A percentile compares a stretch with the other conserved stretches of the same genome.
Evolutionary conservation across 2,797 vertebrate species (phyloP).

Genomic region (Triplophysa bombifrons): DNA sequence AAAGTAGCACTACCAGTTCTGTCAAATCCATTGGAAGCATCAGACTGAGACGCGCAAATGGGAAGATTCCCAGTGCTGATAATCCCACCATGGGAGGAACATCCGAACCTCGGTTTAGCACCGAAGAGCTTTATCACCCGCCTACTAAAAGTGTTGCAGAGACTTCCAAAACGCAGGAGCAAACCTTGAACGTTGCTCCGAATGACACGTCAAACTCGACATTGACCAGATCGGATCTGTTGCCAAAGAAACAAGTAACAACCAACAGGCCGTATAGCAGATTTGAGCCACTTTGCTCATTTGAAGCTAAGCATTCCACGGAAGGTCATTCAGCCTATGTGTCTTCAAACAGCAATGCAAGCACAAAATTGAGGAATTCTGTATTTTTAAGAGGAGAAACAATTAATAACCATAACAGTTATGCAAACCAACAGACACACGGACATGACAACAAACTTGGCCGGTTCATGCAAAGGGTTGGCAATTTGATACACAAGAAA

Average conservation of each 20-base stretch:
- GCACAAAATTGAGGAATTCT: slow-evolving; percentile 74
- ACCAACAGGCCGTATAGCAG: slow-evolving; percentile 84
- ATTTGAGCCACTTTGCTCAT: slow-evolving; percentile 84
- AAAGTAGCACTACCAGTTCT: slow-evolving; percentile 69
- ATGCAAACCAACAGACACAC: slow-evolving; percentile 67
- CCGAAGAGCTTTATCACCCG: slow-evolving; percentile 77
- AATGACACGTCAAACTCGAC: slow-evolving; percentile 51
- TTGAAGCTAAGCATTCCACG: slow-evolving; percentile 73
- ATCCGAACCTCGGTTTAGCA: slow-evolving; percentile 85
- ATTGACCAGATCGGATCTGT: slow-evolving; percentile 54
- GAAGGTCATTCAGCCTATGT: not conserved
- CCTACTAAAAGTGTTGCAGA: slow-evolving; percentile 41
- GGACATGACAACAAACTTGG: slow-evolving; percentile 90
- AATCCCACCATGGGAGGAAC: slow-evolving; percentile 72
- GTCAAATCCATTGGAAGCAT: slow-evolving; percentile 73
- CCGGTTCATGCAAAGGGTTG: slow-evolving; percentile 89
- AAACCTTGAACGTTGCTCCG: not conserved
- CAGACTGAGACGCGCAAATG: slow-evolving; percentile 75
- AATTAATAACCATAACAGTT: slow-evolving; percentile 64
- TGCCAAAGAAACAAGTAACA: slow-evolving; percentile 65
- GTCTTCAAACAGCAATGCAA: slow-evolving; percentile 58
- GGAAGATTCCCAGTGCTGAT: slow-evolving; percentile 60
- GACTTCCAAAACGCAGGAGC: slow-evolving; percentile 49
- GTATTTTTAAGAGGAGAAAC: slow-evolving; percentile 67
- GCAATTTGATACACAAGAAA: slow-evolving; percentile 88